These are phyloP conservation scores for Turritopsis dohrnii DNA, from an alignment of 30 jellyfish, hydroid and myxozoan genomes.

Conservation along the genomic window DNA sequence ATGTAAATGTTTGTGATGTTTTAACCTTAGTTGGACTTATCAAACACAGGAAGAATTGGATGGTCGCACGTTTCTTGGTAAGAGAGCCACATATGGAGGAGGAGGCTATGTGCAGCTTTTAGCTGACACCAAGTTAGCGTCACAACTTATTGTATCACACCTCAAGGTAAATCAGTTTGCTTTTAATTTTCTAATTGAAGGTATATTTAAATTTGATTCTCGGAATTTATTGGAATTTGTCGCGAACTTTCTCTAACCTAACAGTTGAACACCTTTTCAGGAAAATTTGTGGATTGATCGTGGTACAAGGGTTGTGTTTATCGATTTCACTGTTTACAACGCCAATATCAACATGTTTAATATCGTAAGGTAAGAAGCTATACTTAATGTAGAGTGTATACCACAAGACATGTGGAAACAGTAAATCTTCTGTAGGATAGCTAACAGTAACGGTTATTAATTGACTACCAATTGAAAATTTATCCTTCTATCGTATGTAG, in stretches of 20 bases:
- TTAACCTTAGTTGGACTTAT: constrained; percentile 29
- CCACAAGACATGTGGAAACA: too few relatives aligned
- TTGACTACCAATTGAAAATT: too few relatives aligned
- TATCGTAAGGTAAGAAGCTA: constrained; percentile 68
- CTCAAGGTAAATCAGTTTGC: constrained; percentile 5
- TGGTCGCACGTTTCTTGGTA: constrained; percentile 25
- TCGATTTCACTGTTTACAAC: constrained; percentile 95
- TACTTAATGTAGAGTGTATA: background rate
- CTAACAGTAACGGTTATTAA: background rate
- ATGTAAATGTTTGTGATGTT: background rate
- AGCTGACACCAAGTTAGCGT: constrained; percentile 15
- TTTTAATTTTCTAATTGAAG: background rate
- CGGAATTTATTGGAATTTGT: background rate
- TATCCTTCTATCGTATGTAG: background rate
- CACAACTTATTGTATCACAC: background rate
- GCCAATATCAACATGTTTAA: constrained; percentile 95
- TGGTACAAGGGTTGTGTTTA: constrained; percentile 95
- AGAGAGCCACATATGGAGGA: constrained; percentile 34
- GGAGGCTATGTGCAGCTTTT: constrained; percentile 30
- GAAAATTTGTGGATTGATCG: constrained; percentile 86
- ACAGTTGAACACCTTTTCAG: too few relatives aligned
- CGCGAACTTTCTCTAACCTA: too few relatives aligned
- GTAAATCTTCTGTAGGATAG: too few relatives aligned
- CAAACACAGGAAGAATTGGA: constrained; percentile 29
- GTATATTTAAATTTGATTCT: background rate